phyloP scores from a whole-genome alignment of 1,140 invertebrate genomes.

The Drosophila orosa region DNA sequence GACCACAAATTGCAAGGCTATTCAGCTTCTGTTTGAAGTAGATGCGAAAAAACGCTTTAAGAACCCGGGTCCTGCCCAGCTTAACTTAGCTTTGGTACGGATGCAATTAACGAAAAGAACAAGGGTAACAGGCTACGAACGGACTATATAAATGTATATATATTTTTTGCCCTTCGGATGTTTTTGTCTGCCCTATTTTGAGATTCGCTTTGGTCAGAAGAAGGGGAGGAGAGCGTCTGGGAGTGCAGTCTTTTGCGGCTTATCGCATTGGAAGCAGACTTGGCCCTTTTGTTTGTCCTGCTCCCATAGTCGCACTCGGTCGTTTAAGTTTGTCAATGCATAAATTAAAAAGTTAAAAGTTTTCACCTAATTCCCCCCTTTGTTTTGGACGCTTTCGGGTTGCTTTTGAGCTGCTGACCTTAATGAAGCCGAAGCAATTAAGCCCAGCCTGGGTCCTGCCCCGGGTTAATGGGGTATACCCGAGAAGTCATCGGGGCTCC shows the following conservation, averaged over 20 bases:
- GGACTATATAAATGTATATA: conserved; percentile 16
- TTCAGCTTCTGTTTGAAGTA: not conserved
- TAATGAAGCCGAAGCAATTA: conserved; percentile 78
- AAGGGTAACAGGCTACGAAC: conserved; percentile 1
- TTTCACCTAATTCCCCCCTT: conserved; percentile 39
- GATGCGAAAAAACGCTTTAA: conserved; percentile 19
- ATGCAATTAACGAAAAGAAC: conserved; percentile 43
- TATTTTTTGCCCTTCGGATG: conserved; percentile 7
- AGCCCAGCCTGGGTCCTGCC: conserved; percentile 19
- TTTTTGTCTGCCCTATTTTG: conserved; percentile 18
- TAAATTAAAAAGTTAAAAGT: conserved; percentile 75
- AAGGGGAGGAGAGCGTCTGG: conserved; percentile 17
- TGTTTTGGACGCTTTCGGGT: conserved; percentile 24
- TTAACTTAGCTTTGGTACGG: conserved; percentile 11
- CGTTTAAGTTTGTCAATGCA: conserved; percentile 75
- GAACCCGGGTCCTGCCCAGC: conserved; percentile 20
- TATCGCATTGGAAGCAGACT: conserved; percentile 52
- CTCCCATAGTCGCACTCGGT: conserved; percentile 16
- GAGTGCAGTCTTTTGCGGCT: conserved; percentile 40
- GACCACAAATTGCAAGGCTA: conserved; percentile 1
- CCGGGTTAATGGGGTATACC: conserved; percentile 48
- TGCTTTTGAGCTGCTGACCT: conserved; percentile 43
- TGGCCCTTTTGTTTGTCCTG: conserved; percentile 49
- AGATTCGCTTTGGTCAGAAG: not conserved
- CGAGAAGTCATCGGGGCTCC: conserved; percentile 2